phyloP scores from a whole-genome alignment of 2,113 vertebrate genomes.

The Myotis brandtii region DNA sequence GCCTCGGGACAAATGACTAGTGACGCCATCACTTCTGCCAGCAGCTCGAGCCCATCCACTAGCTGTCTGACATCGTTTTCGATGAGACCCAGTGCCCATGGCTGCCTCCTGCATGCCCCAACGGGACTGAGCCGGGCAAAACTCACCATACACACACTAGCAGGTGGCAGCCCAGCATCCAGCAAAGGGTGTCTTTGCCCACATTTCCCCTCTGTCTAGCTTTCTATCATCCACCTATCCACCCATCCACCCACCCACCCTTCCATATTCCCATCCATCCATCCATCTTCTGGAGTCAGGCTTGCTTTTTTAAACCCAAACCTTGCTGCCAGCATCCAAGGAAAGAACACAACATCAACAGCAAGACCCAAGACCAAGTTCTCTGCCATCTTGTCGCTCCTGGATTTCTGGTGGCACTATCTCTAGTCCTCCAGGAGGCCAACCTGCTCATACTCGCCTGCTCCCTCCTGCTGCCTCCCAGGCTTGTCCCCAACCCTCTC shows the following conservation, averaged over 20 bases:
- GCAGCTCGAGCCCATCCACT: constrained; percentile 88
- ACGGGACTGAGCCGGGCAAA: not conserved
- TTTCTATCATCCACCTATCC: not conserved
- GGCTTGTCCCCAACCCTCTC: not conserved
- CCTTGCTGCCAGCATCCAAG: not conserved
- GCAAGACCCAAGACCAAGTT: too few species aligned
- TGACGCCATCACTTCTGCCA: constrained; percentile 88
- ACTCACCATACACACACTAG: not conserved
- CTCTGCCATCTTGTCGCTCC: fast-evolving
- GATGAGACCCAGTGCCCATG: constrained; percentile 84
- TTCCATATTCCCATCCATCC: not conserved
- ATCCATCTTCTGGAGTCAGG: not conserved
- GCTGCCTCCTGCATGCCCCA: not conserved
- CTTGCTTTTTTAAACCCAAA: not conserved
- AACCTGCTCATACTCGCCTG: fast-evolving
- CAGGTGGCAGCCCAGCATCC: not conserved
- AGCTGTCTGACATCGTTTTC: constrained; percentile 88
- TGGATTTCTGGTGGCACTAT: fast-evolving
- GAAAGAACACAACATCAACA: not conserved
- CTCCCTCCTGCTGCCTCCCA: not conserved
- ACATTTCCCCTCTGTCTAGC: not conserved
- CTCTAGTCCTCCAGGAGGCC: not conserved
- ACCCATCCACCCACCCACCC: not conserved
- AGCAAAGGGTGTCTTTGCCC: not conserved
- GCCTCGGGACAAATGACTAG: constrained; percentile 86